phyloP scores from a whole-genome alignment of 2,888 invertebrate species.

The Chromoteleia sp. region DNA sequence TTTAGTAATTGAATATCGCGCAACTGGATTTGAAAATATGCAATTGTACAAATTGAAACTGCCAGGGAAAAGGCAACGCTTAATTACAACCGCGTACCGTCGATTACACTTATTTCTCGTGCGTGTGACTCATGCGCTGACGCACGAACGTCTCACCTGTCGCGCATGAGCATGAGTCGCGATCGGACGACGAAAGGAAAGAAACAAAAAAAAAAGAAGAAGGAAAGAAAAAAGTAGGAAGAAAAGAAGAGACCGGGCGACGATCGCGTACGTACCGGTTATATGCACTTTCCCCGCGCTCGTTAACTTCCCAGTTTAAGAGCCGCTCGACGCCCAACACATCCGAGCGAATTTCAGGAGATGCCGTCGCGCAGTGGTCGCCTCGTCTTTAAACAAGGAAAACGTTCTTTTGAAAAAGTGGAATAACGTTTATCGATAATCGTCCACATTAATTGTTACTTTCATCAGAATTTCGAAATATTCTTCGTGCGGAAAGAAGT shows the following conservation, averaged over 20 bases:
- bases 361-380: slow-evolving; percentile 6
- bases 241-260: slow-evolving; percentile 43
- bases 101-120: slow-evolving; percentile 38
- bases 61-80: slow-evolving; percentile 21
- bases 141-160: slow-evolving; percentile 56
- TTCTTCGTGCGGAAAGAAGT: not conserved
- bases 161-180: slow-evolving; percentile 32
- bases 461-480: slow-evolving; percentile 14
- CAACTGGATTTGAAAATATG: slow-evolving; percentile 28
- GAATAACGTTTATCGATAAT: slow-evolving; percentile 32
- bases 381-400: slow-evolving; percentile 22
- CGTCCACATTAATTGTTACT: slow-evolving; percentile 22
- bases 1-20: slow-evolving; percentile 37
- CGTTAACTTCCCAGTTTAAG: slow-evolving; percentile 70
- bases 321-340: slow-evolving; percentile 37
- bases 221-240: slow-evolving; percentile 44
- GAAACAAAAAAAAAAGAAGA: slow-evolving; percentile 15
- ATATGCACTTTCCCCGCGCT: slow-evolving; percentile 70
- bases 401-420: slow-evolving; percentile 41
- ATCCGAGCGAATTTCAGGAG: slow-evolving; percentile 56
- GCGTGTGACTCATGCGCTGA: slow-evolving; percentile 53
- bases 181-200: slow-evolving; percentile 27
- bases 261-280: slow-evolving; percentile 62
- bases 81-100: slow-evolving; percentile 24
- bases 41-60: slow-evolving; percentile 49